Base-by-base conservation (phyloP, 23 tunicate species). In the Clavelina lepadiformis region DNA sequence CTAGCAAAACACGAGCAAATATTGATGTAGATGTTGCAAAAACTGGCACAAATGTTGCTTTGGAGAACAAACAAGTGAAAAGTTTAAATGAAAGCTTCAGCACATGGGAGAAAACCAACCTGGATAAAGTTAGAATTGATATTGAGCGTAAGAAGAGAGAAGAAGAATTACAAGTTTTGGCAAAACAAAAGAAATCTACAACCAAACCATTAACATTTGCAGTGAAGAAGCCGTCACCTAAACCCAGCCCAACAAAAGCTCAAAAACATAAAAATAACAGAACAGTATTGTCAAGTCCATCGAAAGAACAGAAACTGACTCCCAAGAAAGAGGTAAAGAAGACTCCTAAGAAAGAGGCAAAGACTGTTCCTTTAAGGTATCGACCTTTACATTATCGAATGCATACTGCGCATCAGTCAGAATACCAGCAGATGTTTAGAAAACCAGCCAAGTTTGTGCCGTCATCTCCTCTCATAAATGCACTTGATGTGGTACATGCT, bases 401-500 rank as follows among this genome's bases (percentile, higher is more conserved):
- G 57, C 61, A 46, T 34, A 65, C 89, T 5, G 62, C 74, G 20
- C 76, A 69, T 65, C 70, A 65, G 47, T 31, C 56, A 4, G 89
- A 82, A 64, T 82, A 82, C 46, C 89, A 82, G 75, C 74, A 60
- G 22, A 82, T 73, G 80, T 82, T 51, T 51, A 65, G 36, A 44
- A 73, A 65, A 28, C 89, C 74, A 20, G 19, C 70, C 1, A 53
- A 57, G 11, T 57, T 72, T 24, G 65, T 75, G 23, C 81, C 80
- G 54, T 69, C 78, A 2, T 75, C 97, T 1, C 97, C 97, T 20
- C 53, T 75, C 5, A 61, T 89, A 32, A 81, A 89, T 35, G 97
- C 97, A 22, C 70, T 70, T 34, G 97, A 89, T 75, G 83, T 89
- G 69, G 97, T 89, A 27, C 80, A 89, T 46, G 36, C 63, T 7